Evolutionary conservation across 2,888 invertebrate species (phyloP), one percentile per base, ranked within the genome.

Genomic region (Trilocha varians): DNA sequence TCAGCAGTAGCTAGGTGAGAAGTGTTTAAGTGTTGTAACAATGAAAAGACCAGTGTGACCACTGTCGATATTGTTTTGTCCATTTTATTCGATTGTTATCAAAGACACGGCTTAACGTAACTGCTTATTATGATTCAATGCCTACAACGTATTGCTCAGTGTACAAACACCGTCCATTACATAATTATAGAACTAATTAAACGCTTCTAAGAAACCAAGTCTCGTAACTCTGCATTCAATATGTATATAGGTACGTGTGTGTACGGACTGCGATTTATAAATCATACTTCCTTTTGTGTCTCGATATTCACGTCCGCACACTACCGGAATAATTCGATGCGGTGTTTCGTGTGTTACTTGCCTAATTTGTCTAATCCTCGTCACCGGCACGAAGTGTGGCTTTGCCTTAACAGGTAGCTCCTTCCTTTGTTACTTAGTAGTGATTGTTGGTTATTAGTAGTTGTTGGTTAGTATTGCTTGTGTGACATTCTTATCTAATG

Each of bases 261-360:
- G n/a, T 32, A 17, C 39, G 34, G 39, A 17, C 17, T 38, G 36
- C 34, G 17, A 47, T 46, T 56, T 53, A 70, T 75, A 74, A 72
- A 72, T 76, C 73, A 71, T 63, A 63, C 57, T 57, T 66, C 72
- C 74, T 72, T 77, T 75, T 68, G 66, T 60, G 67, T 46, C 49
- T 52, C 45, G 50, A 25, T 52, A 59, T 55, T 47, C 57, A 52
- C 58, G 65, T 64, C 64, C 63, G 53, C 62, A 62, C 60, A 53
- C 57, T 54, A 48, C 53, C 53, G 55, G 56, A 55, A 53, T 55
- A 41, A 49, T 46, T 43, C 37, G 13, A 40, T 32, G 14, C 34
- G 16, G 35, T 16, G 16, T 40, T 39, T 35, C 16, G 16, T 37
- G 38, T 25, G n/a, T 16, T 18, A 15, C 36, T 32, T 50, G 46